Evolutionary conservation across 2,113 vertebrate genomes (phyloP), one percentile per base, ranked within the genome.

Genomic region (Notarius quadriscutis): DNA sequence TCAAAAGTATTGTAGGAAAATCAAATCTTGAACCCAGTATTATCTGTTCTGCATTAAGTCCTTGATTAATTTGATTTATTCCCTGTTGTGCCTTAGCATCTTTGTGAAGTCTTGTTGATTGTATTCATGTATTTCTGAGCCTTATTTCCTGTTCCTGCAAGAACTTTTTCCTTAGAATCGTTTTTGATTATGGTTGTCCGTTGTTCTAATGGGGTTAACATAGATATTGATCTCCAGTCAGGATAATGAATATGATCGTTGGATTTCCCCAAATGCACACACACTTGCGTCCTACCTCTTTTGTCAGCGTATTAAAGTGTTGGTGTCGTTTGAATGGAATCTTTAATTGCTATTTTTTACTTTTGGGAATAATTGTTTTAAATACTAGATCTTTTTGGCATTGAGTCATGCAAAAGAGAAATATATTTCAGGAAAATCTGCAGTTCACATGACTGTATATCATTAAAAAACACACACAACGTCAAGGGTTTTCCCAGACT

Each of bases 11-110:
- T 41, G 4, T 41, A 4, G 41, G 41, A 41, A 41, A 41, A 41
- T 41, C 41, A 41, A 4, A 41, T 41, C 41, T 41, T 41, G 41
- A 41, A 41, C 41, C 41, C 41, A 41, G 41, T 41, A 41, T 72
- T 2, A 20, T 22, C 11, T 77, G 48, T 18, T 72, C 30, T 72
- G 72, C 5, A 48, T 75, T 51, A 75, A 51, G 41, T 53, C 75
- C 75, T 53, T 77, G 25, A 51, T 77, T 53, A 78, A 25, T 78
- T 78, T 14, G n/a, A 78, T n/a, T 14, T 41, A 78, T 50, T 78
- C 12, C 75, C 50, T 27, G 50, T n/a, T 53, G 50, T 75, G 72
- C 20, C 20, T 75, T 50, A 75, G 30, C 7, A 55, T 55, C 20
- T 78, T 7, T 4, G 50, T 25, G 17, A 55, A 78, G 25, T 14